Evolutionary conservation across 2,888 invertebrate genomes (phyloP), one percentile per base, ranked within the genome.

Genomic region (Rhagium mordax): DNA sequence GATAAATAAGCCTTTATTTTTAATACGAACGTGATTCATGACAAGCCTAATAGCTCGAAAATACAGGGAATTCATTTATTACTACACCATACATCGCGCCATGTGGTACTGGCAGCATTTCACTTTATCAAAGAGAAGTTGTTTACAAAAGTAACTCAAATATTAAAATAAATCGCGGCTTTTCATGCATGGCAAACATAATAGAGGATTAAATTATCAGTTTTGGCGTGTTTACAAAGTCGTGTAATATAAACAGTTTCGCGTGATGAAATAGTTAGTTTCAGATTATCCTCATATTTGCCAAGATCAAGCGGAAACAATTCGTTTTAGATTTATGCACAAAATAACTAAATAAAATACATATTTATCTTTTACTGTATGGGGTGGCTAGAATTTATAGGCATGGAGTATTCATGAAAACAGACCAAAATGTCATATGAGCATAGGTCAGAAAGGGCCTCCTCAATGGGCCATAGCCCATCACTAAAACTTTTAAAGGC

Each of bases 1-100:
- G 70, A 71, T 65, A 47, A 65, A 71, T 65, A 55, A 20, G 55
- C 59, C 57, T 53, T 65, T 71, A 71, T 71, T 71, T 66, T 53
- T 47, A 66, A 47, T 59, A 61, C 60, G 49, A 24, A 60, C 27
- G 59, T 33, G 61, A 69, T 61, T 65, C 57, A 48, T 51, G 66
- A 47, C 48, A 59, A 47, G 71, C 49, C 20, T 71, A 64, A 71
- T 71, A 49, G 71, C 33, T 48, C 48, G 55, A 49, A 71, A 71
- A 69, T 65, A 60, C 69, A 21, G 20, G 29, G 18, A 48, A 59
- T 55, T 68, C 59, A 57, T 68, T 59, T 68, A 29, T 68, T 68
- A 68, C 48, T 65, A 53, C 53, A 59, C 13, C 41, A 53, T 49
- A 59, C 59, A 33, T 60, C 13, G 29, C 48, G 59, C 27, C 68